Conservation (phyloP, 2,113 vertebrate genomes). For the Oncorhynchus gorbuscha region DNA sequence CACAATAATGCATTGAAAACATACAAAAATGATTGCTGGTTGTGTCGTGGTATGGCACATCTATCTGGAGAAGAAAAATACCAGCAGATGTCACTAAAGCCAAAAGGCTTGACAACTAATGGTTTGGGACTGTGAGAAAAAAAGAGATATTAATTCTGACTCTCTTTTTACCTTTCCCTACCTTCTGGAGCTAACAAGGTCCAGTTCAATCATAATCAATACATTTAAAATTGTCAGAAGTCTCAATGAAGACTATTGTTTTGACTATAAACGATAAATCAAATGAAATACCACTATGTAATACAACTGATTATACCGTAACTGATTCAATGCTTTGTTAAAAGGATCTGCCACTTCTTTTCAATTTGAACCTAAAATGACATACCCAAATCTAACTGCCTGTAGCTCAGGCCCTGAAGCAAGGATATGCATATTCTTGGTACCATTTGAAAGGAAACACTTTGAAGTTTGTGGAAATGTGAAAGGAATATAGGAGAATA, state of each 20-base stretch:
- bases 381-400: too few relatives aligned
- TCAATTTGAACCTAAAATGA: too few relatives aligned
- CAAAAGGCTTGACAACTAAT: constrained; percentile 35
- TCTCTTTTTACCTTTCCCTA: not conserved
- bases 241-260: not conserved
- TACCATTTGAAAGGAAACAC: too few relatives aligned
- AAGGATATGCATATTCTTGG: too few relatives aligned
- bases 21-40: not conserved
- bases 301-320: not conserved
- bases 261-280: not conserved
- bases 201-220: not conserved
- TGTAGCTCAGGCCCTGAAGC: too few relatives aligned
- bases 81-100: constrained; percentile 69
- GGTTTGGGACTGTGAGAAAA: not conserved
- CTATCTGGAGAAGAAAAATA: not conserved
- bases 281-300: constrained; percentile 12
- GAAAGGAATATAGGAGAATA: too few relatives aligned
- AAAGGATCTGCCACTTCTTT: too few relatives aligned
- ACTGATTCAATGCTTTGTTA: constrained; percentile 9
- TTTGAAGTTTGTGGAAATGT: too few relatives aligned
- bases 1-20: not conserved
- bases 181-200: not conserved
- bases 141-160: not conserved
- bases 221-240: not conserved
- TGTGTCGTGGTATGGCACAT: not conserved